These are phyloP conservation scores for Poecilia gillii DNA, from an alignment of 2,797 vertebrate genomes.

Conservation along the genomic window DNA sequence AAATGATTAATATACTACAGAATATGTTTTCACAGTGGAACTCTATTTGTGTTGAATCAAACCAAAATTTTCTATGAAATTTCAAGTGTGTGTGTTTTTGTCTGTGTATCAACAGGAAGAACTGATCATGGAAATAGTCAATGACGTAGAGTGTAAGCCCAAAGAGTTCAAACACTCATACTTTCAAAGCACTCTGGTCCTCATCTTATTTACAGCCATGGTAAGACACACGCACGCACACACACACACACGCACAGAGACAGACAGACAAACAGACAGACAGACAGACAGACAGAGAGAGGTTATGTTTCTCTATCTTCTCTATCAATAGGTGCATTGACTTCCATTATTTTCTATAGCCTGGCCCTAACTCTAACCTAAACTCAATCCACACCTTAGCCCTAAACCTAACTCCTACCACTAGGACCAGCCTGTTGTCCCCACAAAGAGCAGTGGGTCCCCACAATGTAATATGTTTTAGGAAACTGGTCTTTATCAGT, in stretches of 20 bases:
- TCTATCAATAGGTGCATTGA: no score
- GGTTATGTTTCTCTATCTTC: no score
- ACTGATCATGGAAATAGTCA: conserved; percentile 86
- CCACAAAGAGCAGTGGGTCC: no score
- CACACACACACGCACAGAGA: no score
- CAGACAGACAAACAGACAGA: no score
- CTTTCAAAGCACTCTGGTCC: conserved; percentile 77
- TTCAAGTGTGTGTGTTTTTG: not conserved
- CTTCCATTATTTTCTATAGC: no score
- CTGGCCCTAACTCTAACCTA: no score
- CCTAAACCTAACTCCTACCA: not conserved
- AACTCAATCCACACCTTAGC: no score
- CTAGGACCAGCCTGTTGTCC: no score
- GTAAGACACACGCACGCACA: conserved; percentile 62
- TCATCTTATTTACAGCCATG: conserved; percentile 85
- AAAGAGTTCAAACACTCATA: conserved; percentile 84
- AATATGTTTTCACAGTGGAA: not conserved
- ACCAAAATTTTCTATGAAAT: not conserved
- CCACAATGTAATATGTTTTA: no score
- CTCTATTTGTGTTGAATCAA: not conserved
- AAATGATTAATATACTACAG: not conserved
- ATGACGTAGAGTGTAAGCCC: conserved; percentile 64
- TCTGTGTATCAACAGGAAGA: conserved; percentile 83
- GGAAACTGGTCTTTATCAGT: no score
- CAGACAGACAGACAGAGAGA: no score